Evolutionary conservation across 2,797 vertebrate genomes (phyloP).

Genomic region (Typhlichthys subterraneus): DNA sequence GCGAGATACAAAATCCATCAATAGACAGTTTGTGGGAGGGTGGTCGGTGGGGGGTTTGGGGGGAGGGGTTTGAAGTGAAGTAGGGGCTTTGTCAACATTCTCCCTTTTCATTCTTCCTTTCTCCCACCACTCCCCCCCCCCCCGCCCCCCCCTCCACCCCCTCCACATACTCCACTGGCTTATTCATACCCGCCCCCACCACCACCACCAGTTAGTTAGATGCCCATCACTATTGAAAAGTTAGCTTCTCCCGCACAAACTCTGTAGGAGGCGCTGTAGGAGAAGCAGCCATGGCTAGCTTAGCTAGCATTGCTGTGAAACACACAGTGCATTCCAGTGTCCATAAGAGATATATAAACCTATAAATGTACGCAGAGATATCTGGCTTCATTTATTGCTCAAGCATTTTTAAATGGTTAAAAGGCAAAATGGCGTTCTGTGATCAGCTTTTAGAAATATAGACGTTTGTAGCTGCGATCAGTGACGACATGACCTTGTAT

Average conservation of each 20-base stretch:
- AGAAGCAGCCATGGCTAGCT: too few species aligned
- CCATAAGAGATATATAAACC: too few species aligned
- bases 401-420: too few species aligned
- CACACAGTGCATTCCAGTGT: too few species aligned
- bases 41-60: background rate
- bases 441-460: too few species aligned
- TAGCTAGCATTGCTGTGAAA: too few species aligned
- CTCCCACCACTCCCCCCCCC: slow-evolving; percentile 46
- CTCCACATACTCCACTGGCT: slow-evolving; percentile 60
- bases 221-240: slow-evolving; percentile 48
- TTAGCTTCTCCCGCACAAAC: slow-evolving; percentile 56
- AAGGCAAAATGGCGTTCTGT: too few species aligned
- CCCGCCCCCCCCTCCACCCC: slow-evolving; percentile 17
- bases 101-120: slow-evolving; percentile 55
- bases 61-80: slow-evolving; percentile 18
- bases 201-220: background rate
- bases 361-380: too few species aligned
- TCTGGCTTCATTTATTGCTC: too few species aligned
- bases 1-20: slow-evolving; percentile 38
- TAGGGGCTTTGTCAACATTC: slow-evolving; percentile 56
- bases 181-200: slow-evolving; percentile 65
- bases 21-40: slow-evolving; percentile 42
- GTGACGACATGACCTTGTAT: slow-evolving; percentile 7
- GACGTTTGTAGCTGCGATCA: too few species aligned
- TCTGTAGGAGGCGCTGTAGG: slow-evolving; percentile 8